Evolutionary conservation across 1,140 invertebrate species (phyloP), one percentile per base, ranked within the genome.

Genomic region (Berghia stephanieae): DNA sequence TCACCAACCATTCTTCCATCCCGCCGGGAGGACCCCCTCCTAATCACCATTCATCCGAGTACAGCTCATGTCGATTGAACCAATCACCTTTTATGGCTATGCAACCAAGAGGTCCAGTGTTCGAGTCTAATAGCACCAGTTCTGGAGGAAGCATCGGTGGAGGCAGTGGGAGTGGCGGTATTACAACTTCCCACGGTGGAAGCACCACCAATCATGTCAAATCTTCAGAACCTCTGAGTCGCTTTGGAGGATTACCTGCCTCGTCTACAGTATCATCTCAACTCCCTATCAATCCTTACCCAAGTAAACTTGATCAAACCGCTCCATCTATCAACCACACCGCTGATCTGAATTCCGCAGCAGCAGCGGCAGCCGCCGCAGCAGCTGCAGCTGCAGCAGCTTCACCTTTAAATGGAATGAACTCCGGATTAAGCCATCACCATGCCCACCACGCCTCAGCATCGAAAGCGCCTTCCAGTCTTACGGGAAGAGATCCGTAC

Each of bases 41-140:
- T 8, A 52, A 69, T 16, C 40, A 67, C 27, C 69, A 75, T 38
- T 8, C 57, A 2, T 16, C 75, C 18, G 78, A 79, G 75, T 38
- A 73, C 18, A 79, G 78, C 42, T 79, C 78, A 24, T 79, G 78
- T 52, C 52, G 75, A 27, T 36, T 79, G 13, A 75, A 75, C 57
- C 73, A 75, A 42, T 66, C 73, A 44, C 73, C 55, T n/a, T 75
- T 66, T 55, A 60, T 60, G 16, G 38, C 73, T 42, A 73, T 73
- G 73, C 49, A 34, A 24, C 24, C 36, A 4, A 60, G n/a, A n/a
- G n/a, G n/a, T n/a, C n/a, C n/a, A n/a, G n/a, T n/a, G n/a, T n/a
- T n/a, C n/a, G n/a, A n/a, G n/a, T n/a, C n/a, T n/a, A n/a, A n/a
- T n/a, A n/a, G n/a, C n/a, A n/a, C n/a, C n/a, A n/a, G n/a, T n/a